Evolutionary conservation across 2,113 vertebrate species (phyloP).

Genomic region (Ptilorrhoa leucosticta): DNA sequence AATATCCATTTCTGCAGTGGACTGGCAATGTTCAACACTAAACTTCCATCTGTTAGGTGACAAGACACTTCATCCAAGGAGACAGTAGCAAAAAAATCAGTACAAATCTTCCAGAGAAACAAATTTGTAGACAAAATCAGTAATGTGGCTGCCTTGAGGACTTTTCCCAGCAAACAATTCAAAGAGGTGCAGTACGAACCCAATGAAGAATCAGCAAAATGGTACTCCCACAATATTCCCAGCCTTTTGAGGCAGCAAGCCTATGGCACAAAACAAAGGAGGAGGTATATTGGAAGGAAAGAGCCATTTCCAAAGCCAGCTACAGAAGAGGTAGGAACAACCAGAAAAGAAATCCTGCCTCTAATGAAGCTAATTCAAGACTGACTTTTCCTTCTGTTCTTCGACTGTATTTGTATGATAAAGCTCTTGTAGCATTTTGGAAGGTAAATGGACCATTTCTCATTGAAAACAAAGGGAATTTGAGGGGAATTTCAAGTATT

Average conservation of each 20-base stretch:
- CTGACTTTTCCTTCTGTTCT: not conserved
- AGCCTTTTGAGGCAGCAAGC: not conserved
- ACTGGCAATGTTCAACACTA: not conserved
- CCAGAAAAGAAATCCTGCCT: not conserved
- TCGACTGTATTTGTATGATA: not conserved
- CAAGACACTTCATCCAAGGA: not conserved
- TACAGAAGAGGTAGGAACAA: not conserved
- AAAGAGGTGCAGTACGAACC: not conserved
- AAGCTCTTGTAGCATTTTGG: not conserved
- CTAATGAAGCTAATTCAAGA: not conserved
- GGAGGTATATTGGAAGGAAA: not conserved
- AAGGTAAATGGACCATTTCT: not conserved
- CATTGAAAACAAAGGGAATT: not conserved
- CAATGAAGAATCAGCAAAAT: not conserved
- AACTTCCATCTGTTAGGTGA: not conserved
- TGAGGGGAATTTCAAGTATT: not conserved
- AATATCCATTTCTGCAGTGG: not conserved
- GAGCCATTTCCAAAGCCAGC: not conserved
- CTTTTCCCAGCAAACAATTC: not conserved
- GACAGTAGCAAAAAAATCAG: not conserved
- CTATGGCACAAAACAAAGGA: not conserved
- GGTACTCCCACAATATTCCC: not conserved
- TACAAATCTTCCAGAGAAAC: not conserved
- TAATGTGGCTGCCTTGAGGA: not conserved
- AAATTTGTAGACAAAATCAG: not conserved